These are phyloP conservation scores for Charina bottae DNA, from an alignment of 2,113 vertebrate species.

Conservation along the genomic window DNA sequence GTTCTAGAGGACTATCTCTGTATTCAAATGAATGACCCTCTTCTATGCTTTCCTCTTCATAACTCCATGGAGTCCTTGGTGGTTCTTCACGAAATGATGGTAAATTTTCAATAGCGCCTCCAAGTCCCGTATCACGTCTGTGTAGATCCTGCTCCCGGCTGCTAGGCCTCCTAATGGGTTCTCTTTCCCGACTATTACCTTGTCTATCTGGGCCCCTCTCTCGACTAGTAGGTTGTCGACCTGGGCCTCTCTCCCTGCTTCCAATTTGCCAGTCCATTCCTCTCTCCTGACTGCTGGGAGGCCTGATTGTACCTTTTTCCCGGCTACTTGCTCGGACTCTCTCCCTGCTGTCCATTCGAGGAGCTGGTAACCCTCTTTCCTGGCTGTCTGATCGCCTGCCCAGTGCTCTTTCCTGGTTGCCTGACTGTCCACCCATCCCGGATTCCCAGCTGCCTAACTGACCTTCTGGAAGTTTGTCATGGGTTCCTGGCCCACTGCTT, in stretches of 20 bases:
- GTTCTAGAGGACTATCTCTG: conserved; percentile 73
- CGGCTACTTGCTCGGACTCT: conserved; percentile 57
- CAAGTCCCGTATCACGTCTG: conserved; percentile 69
- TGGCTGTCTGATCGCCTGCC: conserved; percentile 62
- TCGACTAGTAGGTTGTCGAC: conserved; percentile 61
- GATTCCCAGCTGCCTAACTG: conserved; percentile 62
- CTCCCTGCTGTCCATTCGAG: conserved; percentile 37
- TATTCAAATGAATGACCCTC: conserved; percentile 78
- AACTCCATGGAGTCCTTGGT: conserved; percentile 69
- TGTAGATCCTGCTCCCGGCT: conserved; percentile 72
- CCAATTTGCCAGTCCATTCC: conserved; percentile 53
- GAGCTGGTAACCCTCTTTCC: conserved; percentile 64
- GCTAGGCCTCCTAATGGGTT: conserved; percentile 66
- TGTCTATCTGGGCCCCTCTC: conserved; percentile 67
- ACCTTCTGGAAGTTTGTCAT: conserved; percentile 71
- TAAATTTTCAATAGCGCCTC: conserved; percentile 68
- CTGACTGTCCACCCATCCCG: conserved; percentile 46
- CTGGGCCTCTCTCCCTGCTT: conserved; percentile 58
- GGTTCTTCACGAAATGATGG: conserved; percentile 73
- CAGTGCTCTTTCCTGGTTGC: conserved; percentile 64
- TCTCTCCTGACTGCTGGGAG: conserved; percentile 67
- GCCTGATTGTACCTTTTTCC: conserved; percentile 66
- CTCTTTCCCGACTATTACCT: conserved; percentile 68
- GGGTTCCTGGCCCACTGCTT: conserved; percentile 73
- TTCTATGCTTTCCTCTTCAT: conserved; percentile 79